Conservation (phyloP, 2,888 invertebrate species). For the Ptychoptera albimana region DNA sequence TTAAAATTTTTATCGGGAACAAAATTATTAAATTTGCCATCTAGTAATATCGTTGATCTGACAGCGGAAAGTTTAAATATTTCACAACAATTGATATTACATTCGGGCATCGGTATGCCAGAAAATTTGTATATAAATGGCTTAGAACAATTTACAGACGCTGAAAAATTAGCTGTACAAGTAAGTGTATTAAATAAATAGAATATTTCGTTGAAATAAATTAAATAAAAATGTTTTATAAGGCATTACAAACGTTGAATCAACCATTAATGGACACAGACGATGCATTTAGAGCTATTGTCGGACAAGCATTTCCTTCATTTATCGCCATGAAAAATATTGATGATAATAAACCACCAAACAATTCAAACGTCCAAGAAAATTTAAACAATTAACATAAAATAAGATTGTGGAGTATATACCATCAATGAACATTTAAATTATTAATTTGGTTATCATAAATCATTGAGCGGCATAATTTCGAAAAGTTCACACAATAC, state of each 20-base stretch:
- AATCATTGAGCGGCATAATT: too few relatives aligned
- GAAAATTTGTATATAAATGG: conserved; percentile 20
- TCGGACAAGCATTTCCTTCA: conserved; percentile 20
- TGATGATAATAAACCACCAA: too few relatives aligned
- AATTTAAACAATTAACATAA: too few relatives aligned
- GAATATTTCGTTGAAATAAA: not conserved
- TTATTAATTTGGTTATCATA: too few relatives aligned
- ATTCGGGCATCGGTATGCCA: conserved; percentile 29
- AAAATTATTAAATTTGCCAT: conserved; percentile 24
- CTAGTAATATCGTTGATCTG: conserved; percentile 25
- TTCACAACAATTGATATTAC: conserved; percentile 27
- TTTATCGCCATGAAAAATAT: not conserved
- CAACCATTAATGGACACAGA: conserved; percentile 28
- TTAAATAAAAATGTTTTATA: not conserved
- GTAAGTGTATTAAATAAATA: conserved; percentile 11
- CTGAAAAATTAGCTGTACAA: conserved; percentile 25
- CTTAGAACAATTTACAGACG: conserved; percentile 23
- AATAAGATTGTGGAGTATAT: too few relatives aligned
- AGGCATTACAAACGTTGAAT: conserved; percentile 24
- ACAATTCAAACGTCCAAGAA: too few relatives aligned
- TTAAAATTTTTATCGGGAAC: conserved; percentile 27
- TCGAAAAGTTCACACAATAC: too few relatives aligned
- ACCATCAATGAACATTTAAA: too few relatives aligned
- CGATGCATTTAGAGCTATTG: conserved; percentile 27
- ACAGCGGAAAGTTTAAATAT: conserved; percentile 28